Percentiles rank a stretch among this genome's conserved stretches.
These are phyloP conservation scores for Coregonus ussuriensis DNA, from an alignment of 2,797 vertebrate species.

Conservation along the genomic window DNA sequence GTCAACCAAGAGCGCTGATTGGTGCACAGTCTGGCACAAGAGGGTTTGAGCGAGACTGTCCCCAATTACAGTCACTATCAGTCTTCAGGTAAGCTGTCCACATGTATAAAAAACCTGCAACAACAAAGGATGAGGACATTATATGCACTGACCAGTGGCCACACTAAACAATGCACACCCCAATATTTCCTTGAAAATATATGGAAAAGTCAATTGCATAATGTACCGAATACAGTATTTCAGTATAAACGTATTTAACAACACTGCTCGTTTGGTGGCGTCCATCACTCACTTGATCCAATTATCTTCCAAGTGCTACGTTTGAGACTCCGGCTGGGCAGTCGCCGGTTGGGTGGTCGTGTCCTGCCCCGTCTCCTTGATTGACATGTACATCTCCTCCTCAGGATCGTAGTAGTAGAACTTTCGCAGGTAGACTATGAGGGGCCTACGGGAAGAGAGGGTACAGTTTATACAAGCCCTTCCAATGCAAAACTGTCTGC, in stretches of 20 bases:
- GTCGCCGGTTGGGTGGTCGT: conserved; percentile 70
- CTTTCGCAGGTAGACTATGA: conserved; percentile 89
- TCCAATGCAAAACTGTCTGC: not conserved
- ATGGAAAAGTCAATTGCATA: no score
- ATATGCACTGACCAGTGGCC: not conserved
- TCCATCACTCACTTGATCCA: conserved; percentile 39
- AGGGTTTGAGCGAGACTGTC: conserved; percentile 9
- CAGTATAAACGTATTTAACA: not conserved
- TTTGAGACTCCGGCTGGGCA: conserved; percentile 67
- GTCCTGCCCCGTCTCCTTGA: conserved; percentile 77
- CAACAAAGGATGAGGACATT: not conserved
- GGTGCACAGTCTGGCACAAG: conserved; percentile 13
- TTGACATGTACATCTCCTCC: conserved; percentile 84
- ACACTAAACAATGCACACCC: no score
- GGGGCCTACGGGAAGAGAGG: conserved; percentile 71
- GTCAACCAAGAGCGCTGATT: conserved; percentile 18
- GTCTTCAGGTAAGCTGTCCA: conserved; percentile 30
- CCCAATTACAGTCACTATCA: conserved; percentile 37
- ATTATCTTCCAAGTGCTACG: conserved; percentile 71
- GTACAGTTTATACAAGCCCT: not conserved
- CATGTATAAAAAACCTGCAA: conserved; percentile 29
- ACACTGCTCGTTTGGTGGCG: not conserved
- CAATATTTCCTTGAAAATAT: no score
- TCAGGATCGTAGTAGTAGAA: conserved; percentile 93
- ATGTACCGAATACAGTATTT: not conserved